Percentiles rank a stretch among this genome's conserved stretches.
These are phyloP conservation scores for Myodes glareolus DNA, from an alignment of 2,113 vertebrate species.

Conservation along the genomic window DNA sequence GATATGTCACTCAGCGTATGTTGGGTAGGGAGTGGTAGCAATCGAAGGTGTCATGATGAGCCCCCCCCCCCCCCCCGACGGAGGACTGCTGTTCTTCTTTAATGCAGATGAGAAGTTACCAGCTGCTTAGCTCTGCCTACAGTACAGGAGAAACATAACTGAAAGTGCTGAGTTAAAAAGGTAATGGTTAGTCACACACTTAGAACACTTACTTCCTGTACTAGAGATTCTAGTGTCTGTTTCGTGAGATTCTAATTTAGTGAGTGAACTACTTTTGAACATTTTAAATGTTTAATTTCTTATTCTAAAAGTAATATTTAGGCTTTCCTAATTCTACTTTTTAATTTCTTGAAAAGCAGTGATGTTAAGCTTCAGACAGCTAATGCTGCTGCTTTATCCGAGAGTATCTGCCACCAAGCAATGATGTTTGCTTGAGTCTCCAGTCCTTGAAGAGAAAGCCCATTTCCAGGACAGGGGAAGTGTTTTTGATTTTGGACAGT, in stretches of 20 bases:
- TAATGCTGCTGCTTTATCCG: not conserved
- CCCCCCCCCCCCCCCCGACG: too few relatives aligned
- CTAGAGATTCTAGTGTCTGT: conserved; percentile 14
- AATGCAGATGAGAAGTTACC: conserved; percentile 77
- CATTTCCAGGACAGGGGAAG: not conserved
- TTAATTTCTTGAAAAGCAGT: conserved; percentile 23
- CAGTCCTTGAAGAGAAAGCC: not conserved
- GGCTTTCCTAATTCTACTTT: not conserved
- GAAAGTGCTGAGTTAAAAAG: not conserved
- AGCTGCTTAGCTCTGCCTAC: conserved; percentile 74
- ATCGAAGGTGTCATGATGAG: too few relatives aligned
- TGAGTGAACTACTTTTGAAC: conserved; percentile 31
- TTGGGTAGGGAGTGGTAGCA: conserved; percentile 79
- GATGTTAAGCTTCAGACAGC: not conserved
- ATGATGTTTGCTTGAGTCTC: conserved; percentile 14
- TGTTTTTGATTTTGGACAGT: not conserved
- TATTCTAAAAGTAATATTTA: conserved; percentile 38
- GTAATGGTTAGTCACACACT: not conserved
- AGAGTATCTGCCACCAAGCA: not conserved
- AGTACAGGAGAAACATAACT: not conserved
- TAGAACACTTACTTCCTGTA: not conserved
- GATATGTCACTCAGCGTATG: conserved; percentile 79
- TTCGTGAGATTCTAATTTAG: conserved; percentile 48
- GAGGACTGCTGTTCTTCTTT: conserved; percentile 13
- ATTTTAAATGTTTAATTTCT: conserved; percentile 50